A percentile compares a stretch with the other conserved stretches of the same genome.
phyloP scores from a whole-genome alignment of 1,140 invertebrate genomes.

The Cydia pomonella region DNA sequence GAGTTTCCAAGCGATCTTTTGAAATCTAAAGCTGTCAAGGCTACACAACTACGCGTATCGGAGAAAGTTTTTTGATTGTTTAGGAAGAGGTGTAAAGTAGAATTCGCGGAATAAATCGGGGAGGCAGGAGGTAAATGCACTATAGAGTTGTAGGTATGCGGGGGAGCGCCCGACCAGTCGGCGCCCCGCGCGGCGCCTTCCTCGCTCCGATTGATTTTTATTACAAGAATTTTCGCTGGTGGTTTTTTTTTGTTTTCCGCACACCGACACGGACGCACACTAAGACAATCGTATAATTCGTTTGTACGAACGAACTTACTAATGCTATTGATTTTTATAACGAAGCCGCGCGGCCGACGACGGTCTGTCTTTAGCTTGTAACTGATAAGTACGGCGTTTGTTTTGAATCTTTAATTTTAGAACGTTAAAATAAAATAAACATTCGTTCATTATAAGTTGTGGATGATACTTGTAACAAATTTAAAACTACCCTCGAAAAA shows the following conservation, averaged over 20 bases:
- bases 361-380: constrained; percentile 2
- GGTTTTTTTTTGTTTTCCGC: constrained; percentile 74
- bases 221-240: constrained; percentile 80
- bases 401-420: neutral
- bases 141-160: constrained; percentile 59
- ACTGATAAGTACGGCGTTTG: neutral
- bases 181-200: constrained; percentile 73
- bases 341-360: constrained; percentile 49
- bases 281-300: constrained; percentile 73
- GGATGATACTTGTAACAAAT: too few relatives aligned
- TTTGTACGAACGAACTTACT: constrained; percentile 76
- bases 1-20: constrained; percentile 1
- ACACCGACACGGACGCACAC: constrained; percentile 71
- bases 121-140: constrained; percentile 56
- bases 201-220: constrained; percentile 81
- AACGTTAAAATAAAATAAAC: neutral
- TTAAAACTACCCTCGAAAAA: neutral
- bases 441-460: neutral
- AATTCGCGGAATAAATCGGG: constrained; percentile 35
- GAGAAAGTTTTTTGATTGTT: constrained; percentile 36
- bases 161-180: constrained; percentile 61
- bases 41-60: constrained; percentile 1
- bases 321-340: constrained; percentile 79
- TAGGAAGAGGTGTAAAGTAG: constrained; percentile 33
- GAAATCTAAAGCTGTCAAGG: neutral